phyloP scores from a whole-genome alignment of 2,113 vertebrate genomes.

The Pteronura brasiliensis region DNA sequence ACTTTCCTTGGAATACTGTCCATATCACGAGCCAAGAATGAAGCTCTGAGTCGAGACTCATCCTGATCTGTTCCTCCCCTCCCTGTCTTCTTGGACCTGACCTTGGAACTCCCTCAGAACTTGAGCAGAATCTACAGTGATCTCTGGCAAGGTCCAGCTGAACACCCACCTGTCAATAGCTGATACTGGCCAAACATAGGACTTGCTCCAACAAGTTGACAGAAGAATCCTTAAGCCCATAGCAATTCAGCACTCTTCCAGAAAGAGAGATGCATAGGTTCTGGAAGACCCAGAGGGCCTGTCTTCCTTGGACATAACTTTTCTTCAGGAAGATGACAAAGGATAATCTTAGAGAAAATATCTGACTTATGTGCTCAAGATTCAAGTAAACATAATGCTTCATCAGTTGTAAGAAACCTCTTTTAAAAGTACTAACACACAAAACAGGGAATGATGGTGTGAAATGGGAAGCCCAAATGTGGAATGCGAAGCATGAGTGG shows the following conservation, averaged over 20 bases:
- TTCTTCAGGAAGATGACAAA: not conserved
- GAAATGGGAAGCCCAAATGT: not conserved
- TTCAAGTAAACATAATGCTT: not conserved
- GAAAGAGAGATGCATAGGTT: not conserved
- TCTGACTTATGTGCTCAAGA: not conserved
- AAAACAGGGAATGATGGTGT: not conserved
- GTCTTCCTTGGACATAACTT: not conserved
- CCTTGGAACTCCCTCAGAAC: not conserved
- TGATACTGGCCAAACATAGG: accelerated
- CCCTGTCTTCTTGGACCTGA: too few relatives aligned
- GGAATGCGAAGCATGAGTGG: accelerated
- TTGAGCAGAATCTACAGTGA: accelerated
- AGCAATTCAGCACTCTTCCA: too few relatives aligned
- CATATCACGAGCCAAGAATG: not conserved
- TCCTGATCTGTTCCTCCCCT: not conserved
- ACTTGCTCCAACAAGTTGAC: not conserved
- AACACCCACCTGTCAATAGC: accelerated
- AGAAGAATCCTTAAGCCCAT: not conserved
- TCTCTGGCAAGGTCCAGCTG: not conserved
- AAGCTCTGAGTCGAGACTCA: not conserved
- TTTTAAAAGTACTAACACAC: not conserved
- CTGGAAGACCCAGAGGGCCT: not conserved
- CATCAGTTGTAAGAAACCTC: not conserved
- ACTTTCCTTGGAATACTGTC: not conserved
- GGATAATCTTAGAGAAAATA: not conserved